Evolutionary conservation across 2,797 vertebrate species (phyloP), one percentile per base, ranked within the genome.

Genomic region (Sciurus vulgaris): DNA sequence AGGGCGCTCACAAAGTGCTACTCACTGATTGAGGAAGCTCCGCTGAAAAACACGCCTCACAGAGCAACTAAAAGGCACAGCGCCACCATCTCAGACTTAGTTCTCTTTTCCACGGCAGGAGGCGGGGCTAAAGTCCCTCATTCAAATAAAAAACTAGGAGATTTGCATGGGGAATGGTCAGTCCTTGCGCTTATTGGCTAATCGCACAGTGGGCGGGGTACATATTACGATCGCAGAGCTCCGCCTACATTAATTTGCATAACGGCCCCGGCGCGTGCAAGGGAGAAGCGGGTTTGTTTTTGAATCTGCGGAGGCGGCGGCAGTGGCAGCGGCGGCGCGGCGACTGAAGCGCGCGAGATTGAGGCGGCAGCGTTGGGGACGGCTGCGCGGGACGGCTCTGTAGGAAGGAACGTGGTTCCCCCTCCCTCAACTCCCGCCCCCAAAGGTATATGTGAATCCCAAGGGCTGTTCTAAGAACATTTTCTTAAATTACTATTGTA

Each of bases 181-280:
- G 33, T 26, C 13, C 51, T 79, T 6, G 13, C 59, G 15, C 76
- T 54, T 93, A 98, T 98, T 98, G 98, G 98, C 91, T 86, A 56
- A 65, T 8, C 59, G 86, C 56, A 54, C 28, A 33, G 91, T 17
- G 81, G 98, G 98, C 95, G 98, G 95, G 73, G 97, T 59, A 77
- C 89, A 11, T 0, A 2, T 0, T 0, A 70, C 95, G 96, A 84
- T 91, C 97, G 91, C 26, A 59, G 96, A 92, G 97, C 97, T 83
- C 97, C 90, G 17, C 84, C 51, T 0, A 49, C 92, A 11, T 0
- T 89, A 22, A 98, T 98, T 98, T 98, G 98, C 98, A 98, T 98
- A 98, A 98, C 98, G 98, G 98, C 98, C 97, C 89, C 78, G 91
- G 91, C 98, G 98, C 96, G 97, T 98, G 98, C 96, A 97, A 59